Percentiles rank a stretch among this genome's conserved stretches.
phyloP scores from a whole-genome alignment of 1,140 invertebrate species.

The Solen grandis region DNA sequence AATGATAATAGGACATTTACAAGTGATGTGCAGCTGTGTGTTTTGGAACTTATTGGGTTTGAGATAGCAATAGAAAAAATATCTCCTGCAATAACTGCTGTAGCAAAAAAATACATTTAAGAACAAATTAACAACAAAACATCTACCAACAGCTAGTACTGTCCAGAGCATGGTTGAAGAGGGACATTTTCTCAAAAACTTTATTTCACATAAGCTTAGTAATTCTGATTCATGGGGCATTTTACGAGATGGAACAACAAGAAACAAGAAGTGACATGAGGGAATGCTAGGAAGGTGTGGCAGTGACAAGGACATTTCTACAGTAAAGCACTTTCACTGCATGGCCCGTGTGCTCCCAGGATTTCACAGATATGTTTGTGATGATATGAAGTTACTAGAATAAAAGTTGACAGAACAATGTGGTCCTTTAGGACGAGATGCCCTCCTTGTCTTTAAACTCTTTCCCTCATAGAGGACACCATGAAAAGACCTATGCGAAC shows the following conservation, averaged over 20 bases:
- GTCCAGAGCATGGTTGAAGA: conserved; percentile 21
- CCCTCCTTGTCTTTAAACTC: neutral
- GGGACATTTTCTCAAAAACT: conserved; percentile 25
- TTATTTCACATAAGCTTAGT: neutral
- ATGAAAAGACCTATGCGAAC: no score
- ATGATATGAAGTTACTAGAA: neutral
- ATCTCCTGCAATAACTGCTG: neutral
- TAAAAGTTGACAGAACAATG: neutral
- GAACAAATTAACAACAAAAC: neutral
- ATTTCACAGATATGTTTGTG: conserved; percentile 29
- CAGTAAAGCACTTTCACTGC: conserved; percentile 12
- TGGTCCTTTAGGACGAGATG: neutral
- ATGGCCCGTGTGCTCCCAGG: conserved; percentile 30
- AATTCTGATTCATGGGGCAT: neutral
- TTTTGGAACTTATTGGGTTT: no score
- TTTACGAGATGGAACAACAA: conserved; percentile 11
- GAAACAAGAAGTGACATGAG: conserved; percentile 6
- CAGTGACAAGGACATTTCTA: neutral
- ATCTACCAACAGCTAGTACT: neutral
- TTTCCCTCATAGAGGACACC: no score
- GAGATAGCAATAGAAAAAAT: conserved; percentile 1
- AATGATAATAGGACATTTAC: no score
- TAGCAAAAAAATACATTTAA: neutral
- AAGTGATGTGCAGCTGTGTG: no score
- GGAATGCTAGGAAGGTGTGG: neutral